Conservation (phyloP, 2,113 vertebrate genomes). For the Merops nubicus region DNA sequence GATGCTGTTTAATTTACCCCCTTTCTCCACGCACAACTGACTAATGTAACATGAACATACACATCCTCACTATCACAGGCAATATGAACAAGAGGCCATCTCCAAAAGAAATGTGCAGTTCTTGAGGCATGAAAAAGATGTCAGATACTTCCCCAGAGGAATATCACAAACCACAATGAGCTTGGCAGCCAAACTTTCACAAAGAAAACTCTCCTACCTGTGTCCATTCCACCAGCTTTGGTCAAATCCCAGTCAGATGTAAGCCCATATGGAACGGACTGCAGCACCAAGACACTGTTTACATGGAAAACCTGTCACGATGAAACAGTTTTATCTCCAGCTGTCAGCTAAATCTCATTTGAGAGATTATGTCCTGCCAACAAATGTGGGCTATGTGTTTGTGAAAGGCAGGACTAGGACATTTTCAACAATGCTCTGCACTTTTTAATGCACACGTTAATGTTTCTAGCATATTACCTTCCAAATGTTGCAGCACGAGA, state of each 20-base stretch:
- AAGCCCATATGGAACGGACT: background rate
- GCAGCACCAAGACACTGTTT: background rate
- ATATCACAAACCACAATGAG: background rate
- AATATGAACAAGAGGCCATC: background rate
- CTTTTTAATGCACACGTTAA: background rate
- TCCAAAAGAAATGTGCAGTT: background rate
- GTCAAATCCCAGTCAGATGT: background rate
- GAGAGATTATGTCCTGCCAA: background rate
- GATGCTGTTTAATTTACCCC: background rate
- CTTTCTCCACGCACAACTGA: background rate
- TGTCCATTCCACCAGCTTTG: accelerated
- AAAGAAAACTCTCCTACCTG: background rate
- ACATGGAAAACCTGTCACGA: background rate
- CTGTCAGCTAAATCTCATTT: background rate
- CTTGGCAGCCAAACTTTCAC: background rate
- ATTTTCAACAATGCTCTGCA: background rate
- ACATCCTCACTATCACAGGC: background rate
- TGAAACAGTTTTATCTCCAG: background rate
- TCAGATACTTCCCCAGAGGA: background rate
- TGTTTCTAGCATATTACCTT: slow-evolving; percentile 55
- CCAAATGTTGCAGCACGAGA: slow-evolving; percentile 40
- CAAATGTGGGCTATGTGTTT: background rate
- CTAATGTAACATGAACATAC: background rate
- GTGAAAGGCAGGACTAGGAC: background rate
- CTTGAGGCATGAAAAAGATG: background rate